Percentiles rank a stretch among this genome's conserved stretches.
These are phyloP conservation scores for Chelonia mydas DNA, from an alignment of 2,797 vertebrate species.

Conservation along the genomic window DNA sequence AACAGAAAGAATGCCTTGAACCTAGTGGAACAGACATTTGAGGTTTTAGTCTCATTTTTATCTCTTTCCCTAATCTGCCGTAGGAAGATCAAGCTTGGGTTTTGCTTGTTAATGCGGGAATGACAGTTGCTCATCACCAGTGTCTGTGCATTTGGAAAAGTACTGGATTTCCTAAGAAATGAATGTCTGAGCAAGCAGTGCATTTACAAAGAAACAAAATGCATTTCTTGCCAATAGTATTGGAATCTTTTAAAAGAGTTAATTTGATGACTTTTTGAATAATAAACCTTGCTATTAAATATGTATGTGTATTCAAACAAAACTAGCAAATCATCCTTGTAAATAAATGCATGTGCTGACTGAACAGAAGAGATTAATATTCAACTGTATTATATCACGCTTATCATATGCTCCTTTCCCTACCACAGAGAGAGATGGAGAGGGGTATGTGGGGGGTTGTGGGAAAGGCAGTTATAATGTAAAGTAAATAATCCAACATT, in stretches of 20 bases:
- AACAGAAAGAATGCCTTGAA: slow-evolving; percentile 85
- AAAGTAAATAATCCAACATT: slow-evolving; percentile 73
- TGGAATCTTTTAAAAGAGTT: slow-evolving; percentile 75
- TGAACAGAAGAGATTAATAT: slow-evolving; percentile 77
- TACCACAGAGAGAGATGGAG: slow-evolving; percentile 30
- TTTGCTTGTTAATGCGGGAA: slow-evolving; percentile 73
- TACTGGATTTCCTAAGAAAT: slow-evolving; percentile 62
- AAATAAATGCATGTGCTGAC: slow-evolving; percentile 72
- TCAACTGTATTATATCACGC: slow-evolving; percentile 64
- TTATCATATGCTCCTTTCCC: slow-evolving; percentile 67
- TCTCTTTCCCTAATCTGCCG: slow-evolving; percentile 79
- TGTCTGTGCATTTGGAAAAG: slow-evolving; percentile 68
- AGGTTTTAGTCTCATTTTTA: slow-evolving; percentile 88
- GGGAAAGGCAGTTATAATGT: slow-evolving; percentile 14
- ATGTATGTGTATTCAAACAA: slow-evolving; percentile 78
- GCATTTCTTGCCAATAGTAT: slow-evolving; percentile 72
- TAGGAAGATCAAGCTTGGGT: slow-evolving; percentile 75
- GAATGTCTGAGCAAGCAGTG: slow-evolving; percentile 50
- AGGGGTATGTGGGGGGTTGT: background rate
- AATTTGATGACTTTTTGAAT: slow-evolving; percentile 77
- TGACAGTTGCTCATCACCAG: slow-evolving; percentile 69
- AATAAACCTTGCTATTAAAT: slow-evolving; percentile 70
- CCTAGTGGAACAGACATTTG: slow-evolving; percentile 92
- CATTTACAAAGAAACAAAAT: slow-evolving; percentile 70
- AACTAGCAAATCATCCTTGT: slow-evolving; percentile 76